Conservation (phyloP, 2,113 vertebrate species). For the Dendrocopos noguchii region DNA sequence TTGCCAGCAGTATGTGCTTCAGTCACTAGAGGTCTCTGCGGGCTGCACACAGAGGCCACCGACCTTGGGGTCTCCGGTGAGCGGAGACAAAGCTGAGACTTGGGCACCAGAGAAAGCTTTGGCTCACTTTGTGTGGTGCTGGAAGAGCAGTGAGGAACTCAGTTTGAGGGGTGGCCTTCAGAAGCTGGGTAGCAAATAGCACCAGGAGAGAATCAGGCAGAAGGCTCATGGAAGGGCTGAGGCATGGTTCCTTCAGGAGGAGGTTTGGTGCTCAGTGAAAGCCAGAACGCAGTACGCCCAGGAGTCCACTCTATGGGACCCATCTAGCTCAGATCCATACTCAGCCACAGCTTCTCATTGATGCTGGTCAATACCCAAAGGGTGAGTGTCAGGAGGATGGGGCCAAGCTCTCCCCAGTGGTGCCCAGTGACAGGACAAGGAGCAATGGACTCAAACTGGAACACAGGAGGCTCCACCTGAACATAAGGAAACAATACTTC, state of each 20-base stretch:
- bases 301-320: neutral
- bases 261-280: neutral
- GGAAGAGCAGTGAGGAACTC: neutral
- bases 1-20: neutral
- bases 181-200: neutral
- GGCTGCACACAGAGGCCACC: neutral
- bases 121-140: neutral
- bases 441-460: no score
- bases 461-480: no score
- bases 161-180: neutral
- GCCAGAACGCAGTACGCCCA: no score
- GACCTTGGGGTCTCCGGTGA: neutral
- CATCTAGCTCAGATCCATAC: neutral
- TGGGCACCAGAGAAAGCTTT: neutral
- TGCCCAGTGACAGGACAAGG: no score
- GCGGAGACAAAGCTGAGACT: neutral
- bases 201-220: neutral
- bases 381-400: no score
- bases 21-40: neutral
- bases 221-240: neutral
- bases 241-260: neutral
- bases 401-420: no score
- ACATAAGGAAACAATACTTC: no score
- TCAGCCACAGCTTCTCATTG: neutral
- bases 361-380: no score